phyloP scores from a whole-genome alignment of 1,140 invertebrate genomes.

The Muscidifurax raptorellus region DNA sequence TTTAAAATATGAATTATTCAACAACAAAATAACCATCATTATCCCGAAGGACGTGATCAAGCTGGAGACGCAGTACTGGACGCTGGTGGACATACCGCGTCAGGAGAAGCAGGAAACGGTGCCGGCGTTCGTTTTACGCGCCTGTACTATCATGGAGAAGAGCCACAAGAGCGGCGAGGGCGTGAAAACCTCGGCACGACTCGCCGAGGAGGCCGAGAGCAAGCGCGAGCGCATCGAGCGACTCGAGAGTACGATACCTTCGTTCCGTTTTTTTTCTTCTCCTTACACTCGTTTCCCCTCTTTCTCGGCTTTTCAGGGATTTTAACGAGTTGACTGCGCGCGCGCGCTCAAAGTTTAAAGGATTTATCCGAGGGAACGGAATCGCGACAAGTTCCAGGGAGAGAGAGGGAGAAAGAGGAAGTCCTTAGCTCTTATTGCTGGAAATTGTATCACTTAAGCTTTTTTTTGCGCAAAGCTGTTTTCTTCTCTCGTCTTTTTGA shows the following conservation, averaged over 20 bases:
- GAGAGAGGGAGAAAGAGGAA: no score
- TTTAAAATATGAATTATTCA: no score
- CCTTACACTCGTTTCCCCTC: neutral
- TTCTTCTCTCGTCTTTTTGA: neutral
- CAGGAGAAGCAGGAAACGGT: conserved; percentile 94
- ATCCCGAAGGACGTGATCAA: conserved; percentile 88
- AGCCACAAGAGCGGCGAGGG: conserved; percentile 91
- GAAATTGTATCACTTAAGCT: neutral
- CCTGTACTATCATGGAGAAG: conserved; percentile 93
- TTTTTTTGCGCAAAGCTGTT: neutral
- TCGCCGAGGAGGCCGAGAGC: conserved; percentile 89
- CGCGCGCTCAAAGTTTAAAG: neutral
- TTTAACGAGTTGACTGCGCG: neutral
- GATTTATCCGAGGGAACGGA: neutral
- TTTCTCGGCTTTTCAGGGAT: neutral
- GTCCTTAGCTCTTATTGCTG: neutral
- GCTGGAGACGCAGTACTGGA: conserved; percentile 95
- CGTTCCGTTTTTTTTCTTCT: neutral
- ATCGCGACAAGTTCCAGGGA: no score
- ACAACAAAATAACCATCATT: no score
- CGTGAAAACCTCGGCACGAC: conserved; percentile 88
- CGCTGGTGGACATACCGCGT: conserved; percentile 91
- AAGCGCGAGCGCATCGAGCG: conserved; percentile 88
- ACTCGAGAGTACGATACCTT: conserved; percentile 83
- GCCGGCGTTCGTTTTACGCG: conserved; percentile 90